These are phyloP conservation scores for Hormiphora californensis DNA, from an alignment of 37 sponge, comb jelly and placozoan species.

Conservation along the genomic window DNA sequence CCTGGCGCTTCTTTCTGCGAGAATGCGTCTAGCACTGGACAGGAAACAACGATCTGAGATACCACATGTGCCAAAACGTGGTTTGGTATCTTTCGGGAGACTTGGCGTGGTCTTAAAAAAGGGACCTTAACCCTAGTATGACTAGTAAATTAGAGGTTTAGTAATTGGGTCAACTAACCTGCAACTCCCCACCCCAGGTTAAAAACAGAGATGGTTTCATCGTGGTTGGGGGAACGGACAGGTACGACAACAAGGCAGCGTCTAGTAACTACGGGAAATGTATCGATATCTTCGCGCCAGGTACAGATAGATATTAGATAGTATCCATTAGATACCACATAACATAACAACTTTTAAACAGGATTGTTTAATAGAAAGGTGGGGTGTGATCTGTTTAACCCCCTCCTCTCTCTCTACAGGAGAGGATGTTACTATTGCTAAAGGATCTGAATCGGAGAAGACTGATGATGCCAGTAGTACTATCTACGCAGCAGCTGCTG, in stretches of 20 bases:
- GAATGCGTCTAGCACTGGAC: too few species aligned
- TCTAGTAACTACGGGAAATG: slow-evolving; percentile 11
- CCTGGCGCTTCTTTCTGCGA: too few species aligned
- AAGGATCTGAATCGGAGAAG: neutral
- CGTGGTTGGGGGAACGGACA: neutral
- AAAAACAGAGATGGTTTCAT: neutral
- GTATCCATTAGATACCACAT: neutral
- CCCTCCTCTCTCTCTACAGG: neutral
- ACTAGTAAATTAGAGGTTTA: too few species aligned
- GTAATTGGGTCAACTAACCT: too few species aligned
- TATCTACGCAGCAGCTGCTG: slow-evolving; percentile 23
- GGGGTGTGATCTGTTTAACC: too few species aligned
- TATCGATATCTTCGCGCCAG: slow-evolving; percentile 46
- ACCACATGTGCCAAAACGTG: too few species aligned
- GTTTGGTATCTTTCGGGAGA: too few species aligned
- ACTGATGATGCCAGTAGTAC: neutral
- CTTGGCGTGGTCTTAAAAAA: too few species aligned
- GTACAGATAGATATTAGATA: neutral
- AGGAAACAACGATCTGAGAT: too few species aligned
- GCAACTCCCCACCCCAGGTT: too few species aligned
- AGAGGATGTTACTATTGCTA: neutral
- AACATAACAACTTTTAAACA: neutral
- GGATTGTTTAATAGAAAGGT: neutral
- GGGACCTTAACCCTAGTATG: too few species aligned
- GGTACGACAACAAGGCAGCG: neutral